Percentiles rank a stretch among this genome's conserved stretches.
phyloP scores from a whole-genome alignment of 2,888 invertebrate genomes.

The Cactoblastis cactorum region DNA sequence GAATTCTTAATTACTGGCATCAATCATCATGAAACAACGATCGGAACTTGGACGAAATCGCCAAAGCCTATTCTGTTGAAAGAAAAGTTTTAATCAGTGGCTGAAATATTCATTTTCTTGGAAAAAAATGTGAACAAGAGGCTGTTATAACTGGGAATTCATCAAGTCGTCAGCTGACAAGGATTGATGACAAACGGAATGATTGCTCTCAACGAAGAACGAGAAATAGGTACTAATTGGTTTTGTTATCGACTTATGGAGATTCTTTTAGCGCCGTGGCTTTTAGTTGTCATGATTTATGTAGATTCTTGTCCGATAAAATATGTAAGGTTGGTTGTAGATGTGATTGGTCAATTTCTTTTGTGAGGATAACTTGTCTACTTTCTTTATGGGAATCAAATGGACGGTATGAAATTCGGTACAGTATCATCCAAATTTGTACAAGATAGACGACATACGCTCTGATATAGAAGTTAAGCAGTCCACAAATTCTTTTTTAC shows the following conservation, averaged over 20 bases:
- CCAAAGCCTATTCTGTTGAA: constrained; percentile 15
- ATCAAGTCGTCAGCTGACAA: constrained; percentile 22
- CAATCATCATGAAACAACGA: constrained; percentile 16
- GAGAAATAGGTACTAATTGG: constrained; percentile 26
- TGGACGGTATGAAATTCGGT: too few relatives aligned
- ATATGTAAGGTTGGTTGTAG: not conserved
- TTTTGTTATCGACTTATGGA: constrained; percentile 23
- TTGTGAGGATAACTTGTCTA: not conserved
- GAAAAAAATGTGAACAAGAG: constrained; percentile 25
- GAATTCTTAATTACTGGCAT: constrained; percentile 13
- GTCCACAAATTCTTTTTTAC: too few relatives aligned
- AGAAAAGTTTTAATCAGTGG: constrained; percentile 27
- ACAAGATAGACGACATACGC: too few relatives aligned
- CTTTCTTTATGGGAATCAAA: too few relatives aligned
- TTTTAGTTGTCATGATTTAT: not conserved
- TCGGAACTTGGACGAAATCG: constrained; percentile 17
- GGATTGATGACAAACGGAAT: constrained; percentile 33
- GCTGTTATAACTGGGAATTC: constrained; percentile 25
- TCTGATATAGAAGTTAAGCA: too few relatives aligned
- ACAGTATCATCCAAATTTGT: too few relatives aligned
- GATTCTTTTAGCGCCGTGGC: not conserved
- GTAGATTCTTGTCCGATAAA: not conserved
- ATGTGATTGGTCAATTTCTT: not conserved
- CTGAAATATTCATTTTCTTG: constrained; percentile 19
- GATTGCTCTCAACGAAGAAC: constrained; percentile 26